Evolutionary conservation across 2,888 invertebrate genomes (phyloP).

Genomic region (Adineta ricciae): DNA sequence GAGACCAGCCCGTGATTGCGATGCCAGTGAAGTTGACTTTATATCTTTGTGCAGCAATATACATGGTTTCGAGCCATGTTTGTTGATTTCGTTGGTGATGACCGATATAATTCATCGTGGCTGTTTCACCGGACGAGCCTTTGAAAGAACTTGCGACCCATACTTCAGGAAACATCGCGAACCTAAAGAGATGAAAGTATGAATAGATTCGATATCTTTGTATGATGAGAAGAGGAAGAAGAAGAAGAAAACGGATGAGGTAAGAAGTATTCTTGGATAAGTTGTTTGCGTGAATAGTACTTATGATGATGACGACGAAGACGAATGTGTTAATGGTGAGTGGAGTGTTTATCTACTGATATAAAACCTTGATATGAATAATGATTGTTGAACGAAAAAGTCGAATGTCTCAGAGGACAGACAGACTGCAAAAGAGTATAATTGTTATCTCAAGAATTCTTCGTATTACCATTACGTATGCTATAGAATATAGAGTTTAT

Average conservation of each 20-base stretch:
- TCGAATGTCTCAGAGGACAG: neutral
- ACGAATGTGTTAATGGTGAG: neutral
- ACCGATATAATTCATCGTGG: slow-evolving; percentile 25
- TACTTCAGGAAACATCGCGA: slow-evolving; percentile 7
- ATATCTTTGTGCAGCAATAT: neutral
- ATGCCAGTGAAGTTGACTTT: slow-evolving; percentile 31
- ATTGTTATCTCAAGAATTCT: neutral
- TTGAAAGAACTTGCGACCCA: slow-evolving; percentile 31
- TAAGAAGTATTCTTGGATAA: neutral
- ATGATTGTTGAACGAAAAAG: neutral
- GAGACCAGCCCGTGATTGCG: slow-evolving; percentile 36
- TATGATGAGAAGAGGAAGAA: neutral
- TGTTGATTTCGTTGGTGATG: slow-evolving; percentile 34
- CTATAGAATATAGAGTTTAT: neutral
- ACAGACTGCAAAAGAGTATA: neutral
- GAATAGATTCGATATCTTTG: no score
- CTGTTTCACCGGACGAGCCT: slow-evolving; percentile 31
- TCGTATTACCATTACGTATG: neutral
- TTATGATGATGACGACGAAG: no score
- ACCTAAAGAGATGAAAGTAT: neutral
- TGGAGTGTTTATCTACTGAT: neutral
- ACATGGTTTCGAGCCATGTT: slow-evolving; percentile 33
- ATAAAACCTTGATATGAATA: neutral
- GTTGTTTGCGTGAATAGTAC: neutral
- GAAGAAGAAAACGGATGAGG: neutral